phyloP scores from a whole-genome alignment of 2,888 invertebrate genomes.

The Lamellibrachia satsuma region DNA sequence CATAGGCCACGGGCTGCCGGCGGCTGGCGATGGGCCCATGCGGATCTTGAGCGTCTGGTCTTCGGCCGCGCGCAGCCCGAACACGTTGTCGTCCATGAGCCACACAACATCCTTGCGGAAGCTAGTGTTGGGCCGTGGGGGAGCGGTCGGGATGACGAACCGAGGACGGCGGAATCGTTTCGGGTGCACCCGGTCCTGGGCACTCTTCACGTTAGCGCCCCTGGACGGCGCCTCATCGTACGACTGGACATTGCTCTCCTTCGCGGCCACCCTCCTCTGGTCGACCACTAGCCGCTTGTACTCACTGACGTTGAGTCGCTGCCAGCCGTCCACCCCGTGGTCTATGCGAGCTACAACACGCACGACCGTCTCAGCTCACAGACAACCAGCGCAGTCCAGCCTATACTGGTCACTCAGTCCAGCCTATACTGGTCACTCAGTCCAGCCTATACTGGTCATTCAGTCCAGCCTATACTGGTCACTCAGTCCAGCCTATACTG shows the following conservation, averaged over 20 bases:
- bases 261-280: neutral
- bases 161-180: neutral
- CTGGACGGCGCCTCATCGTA: neutral
- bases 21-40: slow-evolving; percentile 36
- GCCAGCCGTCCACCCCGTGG: neutral
- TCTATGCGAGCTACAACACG: neutral
- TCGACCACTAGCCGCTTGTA: neutral
- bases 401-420: no score
- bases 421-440: no score
- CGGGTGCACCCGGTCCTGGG: neutral
- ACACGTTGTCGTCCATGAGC: slow-evolving; percentile 40
- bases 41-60: slow-evolving; percentile 42
- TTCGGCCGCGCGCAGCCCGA: slow-evolving; percentile 38
- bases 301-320: neutral
- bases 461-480: no score
- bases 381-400: no score
- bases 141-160: slow-evolving; percentile 22
- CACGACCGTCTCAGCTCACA: neutral
- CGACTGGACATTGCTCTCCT: neutral
- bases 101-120: slow-evolving; percentile 39
- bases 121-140: slow-evolving; percentile 22
- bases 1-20: slow-evolving; percentile 48
- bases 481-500: no score
- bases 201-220: neutral
- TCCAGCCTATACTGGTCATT: no score